phyloP scores from a whole-genome alignment of 1,140 invertebrate species.

The Adelges cooleyi region DNA sequence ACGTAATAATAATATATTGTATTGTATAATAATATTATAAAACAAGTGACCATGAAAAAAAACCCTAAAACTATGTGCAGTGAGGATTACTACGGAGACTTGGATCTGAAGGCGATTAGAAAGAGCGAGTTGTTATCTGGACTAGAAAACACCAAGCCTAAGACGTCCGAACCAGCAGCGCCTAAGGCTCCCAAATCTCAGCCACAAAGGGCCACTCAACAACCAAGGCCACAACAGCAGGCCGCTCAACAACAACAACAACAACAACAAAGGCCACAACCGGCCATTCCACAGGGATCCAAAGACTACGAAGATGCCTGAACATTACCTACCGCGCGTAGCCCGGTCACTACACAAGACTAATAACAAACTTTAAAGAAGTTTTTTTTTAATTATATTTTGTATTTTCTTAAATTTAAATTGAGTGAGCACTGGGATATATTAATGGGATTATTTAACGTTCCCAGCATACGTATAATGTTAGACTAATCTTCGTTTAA shows the following conservation, averaged over 20 bases:
- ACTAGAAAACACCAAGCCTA: constrained; percentile 40
- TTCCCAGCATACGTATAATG: too few species aligned
- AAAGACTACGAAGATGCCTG: constrained; percentile 23
- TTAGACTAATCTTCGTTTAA: background rate
- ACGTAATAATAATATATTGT: too few species aligned
- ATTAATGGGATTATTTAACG: background rate
- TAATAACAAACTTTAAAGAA: background rate
- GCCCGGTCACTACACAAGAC: too few species aligned
- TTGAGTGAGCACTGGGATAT: background rate
- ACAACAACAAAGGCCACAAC: constrained; percentile 4
- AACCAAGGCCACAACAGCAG: background rate
- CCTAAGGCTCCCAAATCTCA: background rate
- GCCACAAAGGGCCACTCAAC: background rate
- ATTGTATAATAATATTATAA: too few species aligned
- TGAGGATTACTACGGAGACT: constrained; percentile 90
- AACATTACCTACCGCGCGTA: background rate
- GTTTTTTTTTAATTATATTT: too few species aligned
- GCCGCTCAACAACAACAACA: background rate
- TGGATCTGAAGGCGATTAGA: constrained; percentile 84
- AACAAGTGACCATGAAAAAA: too few species aligned
- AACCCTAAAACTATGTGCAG: constrained; percentile 42
- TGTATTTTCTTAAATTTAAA: too few species aligned
- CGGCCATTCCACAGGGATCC: background rate
- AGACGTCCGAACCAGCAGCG: background rate
- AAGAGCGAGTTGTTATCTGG: constrained; percentile 78